A percentile compares a stretch with the other conserved stretches of the same genome.
phyloP scores from a whole-genome alignment of 2,888 invertebrate species.

The Copidosoma aretas region DNA sequence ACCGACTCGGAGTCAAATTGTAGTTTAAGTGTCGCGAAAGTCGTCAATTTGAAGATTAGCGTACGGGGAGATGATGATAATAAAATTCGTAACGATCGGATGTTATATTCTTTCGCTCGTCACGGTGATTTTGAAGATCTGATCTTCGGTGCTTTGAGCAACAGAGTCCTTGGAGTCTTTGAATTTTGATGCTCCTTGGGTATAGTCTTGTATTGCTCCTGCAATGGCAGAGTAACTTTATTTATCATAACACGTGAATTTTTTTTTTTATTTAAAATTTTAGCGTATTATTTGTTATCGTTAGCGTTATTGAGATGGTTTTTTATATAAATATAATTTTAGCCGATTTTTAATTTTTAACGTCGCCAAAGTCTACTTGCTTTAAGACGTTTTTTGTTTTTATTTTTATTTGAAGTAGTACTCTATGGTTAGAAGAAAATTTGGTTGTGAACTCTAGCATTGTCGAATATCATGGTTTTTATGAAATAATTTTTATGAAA shows the following conservation, averaged over 20 bases:
- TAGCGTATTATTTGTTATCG: slow-evolving; percentile 14
- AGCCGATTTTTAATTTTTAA: slow-evolving; percentile 19
- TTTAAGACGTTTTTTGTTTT: slow-evolving; percentile 4
- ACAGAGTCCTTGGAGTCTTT: too few species aligned
- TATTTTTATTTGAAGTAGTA: slow-evolving; percentile 1
- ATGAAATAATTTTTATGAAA: too few species aligned
- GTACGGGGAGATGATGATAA: too few species aligned
- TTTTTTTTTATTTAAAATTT: slow-evolving; percentile 16
- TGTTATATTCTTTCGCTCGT: too few species aligned
- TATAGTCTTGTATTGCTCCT: neutral
- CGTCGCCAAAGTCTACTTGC: slow-evolving; percentile 3
- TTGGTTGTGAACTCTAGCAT: neutral
- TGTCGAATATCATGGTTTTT: neutral
- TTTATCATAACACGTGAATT: neutral
- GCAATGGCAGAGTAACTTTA: neutral
- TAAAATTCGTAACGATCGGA: too few species aligned
- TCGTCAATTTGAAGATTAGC: neutral
- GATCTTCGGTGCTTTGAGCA: too few species aligned
- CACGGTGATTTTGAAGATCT: too few species aligned
- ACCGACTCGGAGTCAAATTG: neutral
- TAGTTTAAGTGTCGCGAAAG: neutral
- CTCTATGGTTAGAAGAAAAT: slow-evolving; percentile 3
- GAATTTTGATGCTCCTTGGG: too few species aligned
- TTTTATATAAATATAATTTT: slow-evolving; percentile 11
- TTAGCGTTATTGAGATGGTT: slow-evolving; percentile 19